A percentile compares a stretch with the other conserved stretches of the same genome.
phyloP scores from a whole-genome alignment of 1,140 invertebrate genomes.

The Condylostylus longicornis region DNA sequence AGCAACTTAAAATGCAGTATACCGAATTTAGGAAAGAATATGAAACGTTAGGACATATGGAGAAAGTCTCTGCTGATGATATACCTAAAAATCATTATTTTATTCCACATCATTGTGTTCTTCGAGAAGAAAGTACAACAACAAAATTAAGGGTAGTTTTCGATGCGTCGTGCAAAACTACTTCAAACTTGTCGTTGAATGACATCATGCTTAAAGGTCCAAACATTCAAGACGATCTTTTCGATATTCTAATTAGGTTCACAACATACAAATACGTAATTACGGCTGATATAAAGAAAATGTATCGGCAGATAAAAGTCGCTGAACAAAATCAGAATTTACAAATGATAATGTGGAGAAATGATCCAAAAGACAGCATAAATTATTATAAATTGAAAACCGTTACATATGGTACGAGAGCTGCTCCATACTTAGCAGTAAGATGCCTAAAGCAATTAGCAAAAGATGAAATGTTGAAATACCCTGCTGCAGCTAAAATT shows the following conservation, averaged over 20 bases:
- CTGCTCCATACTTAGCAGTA: conserved; percentile 21
- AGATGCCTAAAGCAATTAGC: conserved; percentile 17
- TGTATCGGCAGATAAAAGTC: conserved; percentile 21
- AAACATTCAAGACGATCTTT: conserved; percentile 11
- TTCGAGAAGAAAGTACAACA: conserved; percentile 3
- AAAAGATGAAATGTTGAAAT: conserved; percentile 12
- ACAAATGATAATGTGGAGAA: conserved; percentile 29
- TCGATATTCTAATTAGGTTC: conserved; percentile 24
- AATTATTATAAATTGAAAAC: too few relatives aligned
- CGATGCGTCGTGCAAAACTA: conserved; percentile 3
- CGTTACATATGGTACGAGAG: conserved; percentile 26
- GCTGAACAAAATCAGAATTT: conserved; percentile 10
- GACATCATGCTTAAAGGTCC: conserved; percentile 6
- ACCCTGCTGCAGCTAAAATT: conserved; percentile 16
- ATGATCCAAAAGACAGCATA: too few relatives aligned
- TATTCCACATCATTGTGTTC: conserved; percentile 11
- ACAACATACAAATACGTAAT: conserved; percentile 17
- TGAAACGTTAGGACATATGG: conserved; percentile 22
- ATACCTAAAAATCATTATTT: conserved; percentile 9
- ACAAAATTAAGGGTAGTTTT: conserved; percentile 9
- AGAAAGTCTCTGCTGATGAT: conserved; percentile 18
- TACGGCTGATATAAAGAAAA: conserved; percentile 16
- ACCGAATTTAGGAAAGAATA: conserved; percentile 22
- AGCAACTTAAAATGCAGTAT: conserved; percentile 10
- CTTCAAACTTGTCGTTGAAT: conserved; percentile 10